Evolutionary conservation across 2,797 vertebrate genomes (phyloP), one percentile per base, ranked within the genome.

Genomic region (Pterois miles): DNA sequence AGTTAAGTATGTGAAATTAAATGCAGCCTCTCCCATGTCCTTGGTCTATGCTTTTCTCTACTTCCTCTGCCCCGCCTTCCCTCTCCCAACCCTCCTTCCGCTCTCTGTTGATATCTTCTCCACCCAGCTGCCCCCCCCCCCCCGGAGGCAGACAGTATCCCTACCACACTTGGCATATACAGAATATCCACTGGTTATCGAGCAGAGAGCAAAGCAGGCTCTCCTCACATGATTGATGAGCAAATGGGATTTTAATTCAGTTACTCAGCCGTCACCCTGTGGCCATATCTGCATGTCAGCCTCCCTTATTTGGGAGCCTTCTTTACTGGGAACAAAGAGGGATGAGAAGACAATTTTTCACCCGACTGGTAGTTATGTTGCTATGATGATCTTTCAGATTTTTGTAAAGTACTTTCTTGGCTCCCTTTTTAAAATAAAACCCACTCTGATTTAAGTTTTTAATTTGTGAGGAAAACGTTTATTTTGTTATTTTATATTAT

Each of bases 231-330:
- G 90, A 94, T 92, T 94, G 92, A 94, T 94, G 92, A 91, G 90
- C 83, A 91, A 94, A 93, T 92, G 85, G 90, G 90, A 90, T 93
- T 94, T 90, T 94, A 94, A 94, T 94, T 92, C 82, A 85, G 91
- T 93, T 93, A 93, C 88, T 89, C 90, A 91, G 88, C 83, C 76
- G 65, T 93, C 88, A 84, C 88, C 92, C 92, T 60, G 80, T 76
- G 81, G 93, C 86, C 63, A 84, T 86, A 92, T 93, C 86, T 92
- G 81, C 86, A 87, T 87, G 84, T 89, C 89, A 84, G 76, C 60
- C 62, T 25, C 78, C 82, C 69, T 67, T 87, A 89, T 90, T 92
- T 79, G 74, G 85, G 91, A 88, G 79, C 71, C 36, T 63, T 71
- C 74, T 81, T 88, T 87, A 81, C 79, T 86, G 78, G 77, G 73